phyloP scores from a whole-genome alignment of 2,113 vertebrate species.

The Anser cygnoides region DNA sequence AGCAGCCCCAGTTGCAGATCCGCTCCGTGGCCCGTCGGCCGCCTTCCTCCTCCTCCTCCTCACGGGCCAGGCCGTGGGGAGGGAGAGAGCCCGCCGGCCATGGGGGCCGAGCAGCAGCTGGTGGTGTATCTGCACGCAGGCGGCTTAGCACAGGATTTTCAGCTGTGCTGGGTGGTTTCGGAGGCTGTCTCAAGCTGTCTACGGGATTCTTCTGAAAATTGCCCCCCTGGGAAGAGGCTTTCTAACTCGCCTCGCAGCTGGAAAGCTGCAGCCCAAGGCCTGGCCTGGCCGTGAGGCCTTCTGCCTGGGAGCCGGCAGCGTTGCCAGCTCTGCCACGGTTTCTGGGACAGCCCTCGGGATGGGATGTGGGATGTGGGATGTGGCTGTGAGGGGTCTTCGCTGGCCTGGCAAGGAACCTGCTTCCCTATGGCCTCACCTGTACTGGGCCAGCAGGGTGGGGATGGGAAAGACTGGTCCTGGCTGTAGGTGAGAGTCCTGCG shows the following conservation, averaged over 20 bases:
- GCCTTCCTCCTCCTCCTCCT: neutral
- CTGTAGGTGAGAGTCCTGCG: neutral
- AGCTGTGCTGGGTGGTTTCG: neutral
- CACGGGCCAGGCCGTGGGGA: neutral
- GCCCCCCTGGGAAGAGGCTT: neutral
- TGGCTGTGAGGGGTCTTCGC: neutral
- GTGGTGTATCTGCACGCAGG: neutral
- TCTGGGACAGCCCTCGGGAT: accelerated
- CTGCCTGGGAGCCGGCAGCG: accelerated
- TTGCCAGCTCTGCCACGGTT: neutral
- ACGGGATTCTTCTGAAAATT: neutral
- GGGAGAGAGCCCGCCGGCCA: neutral
- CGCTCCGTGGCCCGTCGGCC: accelerated
- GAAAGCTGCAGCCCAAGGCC: neutral
- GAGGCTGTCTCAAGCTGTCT: neutral
- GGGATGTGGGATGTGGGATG: no score
- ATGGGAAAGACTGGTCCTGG: neutral
- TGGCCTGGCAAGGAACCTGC: accelerated
- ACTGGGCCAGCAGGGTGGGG: neutral
- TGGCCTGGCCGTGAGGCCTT: neutral
- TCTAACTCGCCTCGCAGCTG: neutral
- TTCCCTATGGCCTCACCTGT: neutral
- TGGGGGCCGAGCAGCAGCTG: accelerated
- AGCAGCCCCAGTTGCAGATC: accelerated
- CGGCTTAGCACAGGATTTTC: neutral